Percentiles rank a stretch among this genome's conserved stretches.
These are phyloP conservation scores for Lamproptera curius DNA, from an alignment of 2,888 invertebrate genomes.

Conservation along the genomic window DNA sequence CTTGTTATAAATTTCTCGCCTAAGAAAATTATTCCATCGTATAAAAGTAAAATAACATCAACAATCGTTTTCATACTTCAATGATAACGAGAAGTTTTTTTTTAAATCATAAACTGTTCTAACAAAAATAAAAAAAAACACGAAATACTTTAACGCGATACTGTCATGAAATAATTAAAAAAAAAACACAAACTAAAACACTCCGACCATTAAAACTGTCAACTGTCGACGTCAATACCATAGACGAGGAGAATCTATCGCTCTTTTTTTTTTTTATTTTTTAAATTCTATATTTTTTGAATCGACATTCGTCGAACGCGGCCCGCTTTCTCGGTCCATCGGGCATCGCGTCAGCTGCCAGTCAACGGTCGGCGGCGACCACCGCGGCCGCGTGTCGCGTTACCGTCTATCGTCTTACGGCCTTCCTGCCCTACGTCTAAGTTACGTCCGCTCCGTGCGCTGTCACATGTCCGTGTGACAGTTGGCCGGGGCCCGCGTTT, in stretches of 20 bases:
- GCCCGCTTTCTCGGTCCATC: slow-evolving; percentile 75
- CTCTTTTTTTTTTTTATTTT: slow-evolving; percentile 23
- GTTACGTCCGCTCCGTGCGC: slow-evolving; percentile 66
- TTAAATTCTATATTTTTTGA: too few species aligned
- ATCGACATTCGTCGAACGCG: slow-evolving; percentile 56
- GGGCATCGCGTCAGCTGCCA: slow-evolving; percentile 75
- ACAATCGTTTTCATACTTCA: not conserved
- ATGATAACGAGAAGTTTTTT: not conserved
- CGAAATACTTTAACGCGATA: too few species aligned
- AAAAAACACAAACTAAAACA: not conserved
- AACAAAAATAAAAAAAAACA: too few species aligned
- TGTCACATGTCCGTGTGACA: slow-evolving; percentile 63
- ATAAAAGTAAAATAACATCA: too few species aligned
- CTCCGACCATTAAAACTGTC: slow-evolving; percentile 31
- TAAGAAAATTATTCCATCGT: slow-evolving; percentile 38
- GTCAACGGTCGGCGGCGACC: slow-evolving; percentile 63
- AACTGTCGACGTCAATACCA: slow-evolving; percentile 27
- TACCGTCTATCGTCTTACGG: slow-evolving; percentile 72
- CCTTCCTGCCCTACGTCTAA: slow-evolving; percentile 65
- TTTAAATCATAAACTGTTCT: too few species aligned
- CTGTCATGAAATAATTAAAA: too few species aligned
- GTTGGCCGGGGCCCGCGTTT: slow-evolving; percentile 56
- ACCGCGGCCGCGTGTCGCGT: slow-evolving; percentile 63
- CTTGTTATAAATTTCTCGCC: slow-evolving; percentile 63
- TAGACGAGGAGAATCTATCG: slow-evolving; percentile 32